Evolutionary conservation across 2,797 vertebrate species (phyloP), one percentile per base, ranked within the genome.

Genomic region (Helarctos malayanus): DNA sequence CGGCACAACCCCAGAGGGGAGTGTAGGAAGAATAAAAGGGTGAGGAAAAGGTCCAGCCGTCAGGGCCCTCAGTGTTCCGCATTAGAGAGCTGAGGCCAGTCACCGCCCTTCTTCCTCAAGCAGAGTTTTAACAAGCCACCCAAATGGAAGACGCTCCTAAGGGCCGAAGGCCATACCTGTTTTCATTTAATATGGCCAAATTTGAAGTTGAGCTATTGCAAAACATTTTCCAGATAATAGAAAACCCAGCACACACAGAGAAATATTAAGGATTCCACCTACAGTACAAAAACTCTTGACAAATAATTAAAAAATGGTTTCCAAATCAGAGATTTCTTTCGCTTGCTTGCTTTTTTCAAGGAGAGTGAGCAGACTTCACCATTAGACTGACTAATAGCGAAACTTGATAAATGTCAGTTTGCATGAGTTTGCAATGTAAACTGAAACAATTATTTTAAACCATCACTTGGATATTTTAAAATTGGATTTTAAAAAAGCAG

Each of bases 1-100:
- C 49, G 35, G 10, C 61, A n/a, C 80, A 76, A 97, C 96, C 93
- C 96, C 98, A 97, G 91, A 91, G 97, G 95, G 98, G 97, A 97
- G 2, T 83, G 63, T 7, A 41, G 82, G 87, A 91, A 97, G 65
- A 92, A 97, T 52, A 94, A 81, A 84, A 92, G 93, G 94, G 56
- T 45, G 76, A 97, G 59, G 49, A 94, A 97, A 87, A 7, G 73
- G 97, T 94, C 78, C 57, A 63, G 92, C 91, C 91, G 83, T 63
- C 89, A 94, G 94, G 59, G 78, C 82, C 76, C 89, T 59, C 56
- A n/a, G 23, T 63, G 78, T 86, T 95, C 87, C 93, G 63, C 94
- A 90, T 52, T 76, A 41, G 89, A 84, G 38, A 85, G 88, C 71
- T 91, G 52, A 96, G 92, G 59, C 27, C 86, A 97, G 86, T 54